phyloP scores from a whole-genome alignment of 1,140 invertebrate genomes.

The Holotrichia oblita region DNA sequence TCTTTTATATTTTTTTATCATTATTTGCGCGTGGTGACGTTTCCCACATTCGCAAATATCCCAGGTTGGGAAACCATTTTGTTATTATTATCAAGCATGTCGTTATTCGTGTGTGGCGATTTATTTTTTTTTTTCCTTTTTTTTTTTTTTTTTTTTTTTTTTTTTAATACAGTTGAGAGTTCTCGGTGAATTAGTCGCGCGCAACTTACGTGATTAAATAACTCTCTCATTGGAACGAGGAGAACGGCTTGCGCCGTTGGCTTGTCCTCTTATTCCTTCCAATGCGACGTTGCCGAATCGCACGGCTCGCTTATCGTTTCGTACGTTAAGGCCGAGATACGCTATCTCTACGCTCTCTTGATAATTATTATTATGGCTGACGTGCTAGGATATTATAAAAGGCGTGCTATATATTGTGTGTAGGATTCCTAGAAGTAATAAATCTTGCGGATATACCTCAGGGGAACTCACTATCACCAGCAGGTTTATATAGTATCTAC shows the following conservation, averaged over 20 bases:
- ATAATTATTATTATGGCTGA: slow-evolving; percentile 25
- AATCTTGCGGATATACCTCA: not conserved
- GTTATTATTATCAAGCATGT: slow-evolving; percentile 27
- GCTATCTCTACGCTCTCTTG: not conserved
- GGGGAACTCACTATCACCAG: not conserved
- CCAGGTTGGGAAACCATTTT: slow-evolving; percentile 23
- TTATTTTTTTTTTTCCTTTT: slow-evolving; percentile 15
- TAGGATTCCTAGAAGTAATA: slow-evolving; percentile 13
- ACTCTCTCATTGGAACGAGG: slow-evolving; percentile 29
- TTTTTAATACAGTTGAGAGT: no score
- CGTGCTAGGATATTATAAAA: not conserved
- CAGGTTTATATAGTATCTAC: not conserved
- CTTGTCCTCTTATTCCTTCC: slow-evolving; percentile 11
- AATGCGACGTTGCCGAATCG: slow-evolving; percentile 7
- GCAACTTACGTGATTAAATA: slow-evolving; percentile 16
- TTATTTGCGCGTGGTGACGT: no score
- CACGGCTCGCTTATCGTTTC: not conserved
- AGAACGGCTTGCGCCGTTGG: slow-evolving; percentile 33
- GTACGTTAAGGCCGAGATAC: no score
- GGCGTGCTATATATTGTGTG: not conserved
- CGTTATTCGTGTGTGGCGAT: not conserved
- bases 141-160: no score
- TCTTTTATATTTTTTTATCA: no score
- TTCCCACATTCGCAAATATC: slow-evolving; percentile 10
- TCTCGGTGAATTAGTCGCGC: slow-evolving; percentile 24